phyloP scores from a whole-genome alignment of 2,797 vertebrate genomes.

The Hephaestus fuliginosus region DNA sequence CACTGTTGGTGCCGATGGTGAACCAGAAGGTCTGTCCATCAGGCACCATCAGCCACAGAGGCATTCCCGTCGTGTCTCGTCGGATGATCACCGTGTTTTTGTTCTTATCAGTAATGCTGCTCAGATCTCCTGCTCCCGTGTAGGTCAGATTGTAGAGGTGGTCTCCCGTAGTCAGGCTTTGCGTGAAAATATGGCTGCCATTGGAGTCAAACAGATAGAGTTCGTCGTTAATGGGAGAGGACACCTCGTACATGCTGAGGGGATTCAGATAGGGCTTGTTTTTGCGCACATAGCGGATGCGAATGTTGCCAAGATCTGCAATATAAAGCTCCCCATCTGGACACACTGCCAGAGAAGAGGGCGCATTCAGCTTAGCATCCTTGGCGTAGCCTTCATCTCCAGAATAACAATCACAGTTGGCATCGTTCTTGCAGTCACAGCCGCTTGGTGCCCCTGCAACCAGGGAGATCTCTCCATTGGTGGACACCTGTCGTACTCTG shows the following conservation, averaged over 20 bases:
- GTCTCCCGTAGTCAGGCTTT: conserved; percentile 96
- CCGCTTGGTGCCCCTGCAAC: conserved; percentile 95
- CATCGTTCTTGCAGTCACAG: conserved; percentile 98
- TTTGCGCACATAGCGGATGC: conserved; percentile 94
- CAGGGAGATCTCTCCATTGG: conserved; percentile 95
- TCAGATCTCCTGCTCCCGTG: conserved; percentile 91
- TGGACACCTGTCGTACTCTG: conserved; percentile 95
- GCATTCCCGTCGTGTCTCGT: conserved; percentile 95
- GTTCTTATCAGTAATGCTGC: conserved; percentile 93
- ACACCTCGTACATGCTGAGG: conserved; percentile 95
- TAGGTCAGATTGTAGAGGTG: conserved; percentile 97
- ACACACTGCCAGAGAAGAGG: conserved; percentile 94
- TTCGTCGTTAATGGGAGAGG: conserved; percentile 96
- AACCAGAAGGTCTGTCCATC: conserved; percentile 98
- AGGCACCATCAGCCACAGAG: conserved; percentile 94
- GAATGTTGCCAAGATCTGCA: conserved; percentile 95
- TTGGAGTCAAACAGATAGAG: conserved; percentile 97
- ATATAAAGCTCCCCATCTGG: conserved; percentile 96
- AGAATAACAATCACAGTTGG: conserved; percentile 97
- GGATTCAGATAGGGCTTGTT: conserved; percentile 96
- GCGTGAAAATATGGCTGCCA: conserved; percentile 95
- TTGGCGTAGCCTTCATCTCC: conserved; percentile 98
- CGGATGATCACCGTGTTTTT: conserved; percentile 92
- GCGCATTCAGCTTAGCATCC: conserved; percentile 94
- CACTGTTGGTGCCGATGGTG: conserved; percentile 96